A percentile compares a stretch with the other conserved stretches of the same genome.
These are phyloP conservation scores for Bhutanitis thaidina DNA, from an alignment of 2,888 invertebrate genomes.

Conservation along the genomic window DNA sequence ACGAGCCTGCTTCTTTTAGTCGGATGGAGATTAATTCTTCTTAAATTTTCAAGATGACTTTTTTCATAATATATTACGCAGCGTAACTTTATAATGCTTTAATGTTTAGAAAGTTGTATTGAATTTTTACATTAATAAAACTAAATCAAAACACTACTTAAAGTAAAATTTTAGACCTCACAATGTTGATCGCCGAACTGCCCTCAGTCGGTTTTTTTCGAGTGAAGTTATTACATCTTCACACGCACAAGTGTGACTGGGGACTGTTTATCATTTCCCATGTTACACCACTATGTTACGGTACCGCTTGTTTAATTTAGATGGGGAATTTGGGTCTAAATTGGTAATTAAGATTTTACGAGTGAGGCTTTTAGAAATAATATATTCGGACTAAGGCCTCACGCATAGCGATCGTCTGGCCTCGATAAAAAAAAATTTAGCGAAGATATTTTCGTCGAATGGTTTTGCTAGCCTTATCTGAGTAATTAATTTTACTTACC, in stretches of 20 bases:
- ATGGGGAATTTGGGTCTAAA: constrained; percentile 31
- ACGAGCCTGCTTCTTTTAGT: no score
- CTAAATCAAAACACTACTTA: no score
- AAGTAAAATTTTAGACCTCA: no score
- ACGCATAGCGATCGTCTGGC: constrained; percentile 16
- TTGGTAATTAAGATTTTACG: constrained; percentile 34
- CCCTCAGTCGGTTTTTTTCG: constrained; percentile 40
- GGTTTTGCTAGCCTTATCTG: constrained; percentile 1
- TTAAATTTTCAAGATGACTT: no score
- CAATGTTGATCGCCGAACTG: constrained; percentile 3
- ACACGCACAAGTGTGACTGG: constrained; percentile 69
- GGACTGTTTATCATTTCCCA: constrained; percentile 54
- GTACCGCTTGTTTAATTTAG: constrained; percentile 41
- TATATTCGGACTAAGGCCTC: not conserved
- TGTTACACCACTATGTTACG: constrained; percentile 32
- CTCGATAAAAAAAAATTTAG: constrained; percentile 23
- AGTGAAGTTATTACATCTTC: constrained; percentile 52
- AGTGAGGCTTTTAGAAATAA: constrained; percentile 9
- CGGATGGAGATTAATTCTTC: no score
- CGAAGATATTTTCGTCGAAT: constrained; percentile 10
- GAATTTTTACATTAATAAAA: no score
- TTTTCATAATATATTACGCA: no score
- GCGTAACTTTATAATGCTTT: no score
- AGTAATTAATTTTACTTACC: constrained; percentile 13
- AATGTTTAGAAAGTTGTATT: no score